These are phyloP conservation scores for Timema cristinae DNA, from an alignment of 2,888 invertebrate genomes.

Conservation along the genomic window DNA sequence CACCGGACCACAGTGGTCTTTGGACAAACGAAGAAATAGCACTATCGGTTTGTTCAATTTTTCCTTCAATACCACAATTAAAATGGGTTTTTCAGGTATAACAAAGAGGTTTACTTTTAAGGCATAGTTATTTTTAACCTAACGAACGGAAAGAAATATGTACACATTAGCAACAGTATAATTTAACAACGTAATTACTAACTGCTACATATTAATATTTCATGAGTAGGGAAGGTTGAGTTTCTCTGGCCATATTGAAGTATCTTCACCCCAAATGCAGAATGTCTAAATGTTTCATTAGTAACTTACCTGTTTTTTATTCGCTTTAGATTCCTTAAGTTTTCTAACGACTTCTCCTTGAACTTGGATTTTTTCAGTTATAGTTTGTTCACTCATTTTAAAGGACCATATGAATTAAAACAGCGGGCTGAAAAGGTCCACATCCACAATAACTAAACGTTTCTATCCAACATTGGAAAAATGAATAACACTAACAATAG, in stretches of 20 bases:
- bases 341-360: conserved; percentile 80
- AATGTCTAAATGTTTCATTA: neutral
- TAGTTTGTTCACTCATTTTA: conserved; percentile 41
- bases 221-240: no score
- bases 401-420: no score
- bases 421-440: no score
- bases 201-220: no score
- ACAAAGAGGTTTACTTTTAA: no score
- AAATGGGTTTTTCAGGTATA: no score
- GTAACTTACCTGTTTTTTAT: conserved; percentile 65
- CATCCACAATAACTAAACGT: no score
- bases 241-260: no score
- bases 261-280: neutral
- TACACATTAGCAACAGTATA: neutral
- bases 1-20: conserved; percentile 11
- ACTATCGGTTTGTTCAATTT: no score
- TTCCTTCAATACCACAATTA: no score
- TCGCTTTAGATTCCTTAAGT: conserved; percentile 75
- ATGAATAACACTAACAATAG: no score
- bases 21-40: neutral
- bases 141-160: conserved; percentile 23
- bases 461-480: no score
- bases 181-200: neutral
- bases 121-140: conserved; percentile 14
- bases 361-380: conserved; percentile 58